Conservation (phyloP, 2,888 invertebrate species). For the Drosophila tripunctata region DNA sequence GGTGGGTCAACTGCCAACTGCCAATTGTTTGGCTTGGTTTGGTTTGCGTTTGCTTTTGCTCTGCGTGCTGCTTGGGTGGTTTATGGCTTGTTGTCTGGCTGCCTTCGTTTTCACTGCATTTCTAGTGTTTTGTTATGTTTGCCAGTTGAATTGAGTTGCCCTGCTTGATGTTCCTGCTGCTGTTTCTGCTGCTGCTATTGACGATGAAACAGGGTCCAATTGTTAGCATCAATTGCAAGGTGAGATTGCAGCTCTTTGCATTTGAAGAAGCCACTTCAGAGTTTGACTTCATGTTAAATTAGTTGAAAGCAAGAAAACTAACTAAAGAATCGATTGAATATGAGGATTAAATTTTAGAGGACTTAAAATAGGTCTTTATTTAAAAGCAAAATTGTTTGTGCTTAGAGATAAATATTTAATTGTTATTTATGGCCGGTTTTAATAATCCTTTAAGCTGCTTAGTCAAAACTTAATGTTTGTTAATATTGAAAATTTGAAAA, state of each 20-base stretch:
- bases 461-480: too few relatives aligned
- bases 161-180: constrained; percentile 7
- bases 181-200: constrained; percentile 20
- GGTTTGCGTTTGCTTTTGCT: too few relatives aligned
- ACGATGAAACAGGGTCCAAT: constrained; percentile 43
- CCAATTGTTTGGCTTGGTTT: too few relatives aligned
- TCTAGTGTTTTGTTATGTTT: constrained; percentile 28
- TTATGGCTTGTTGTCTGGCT: constrained; percentile 30
- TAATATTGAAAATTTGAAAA: too few relatives aligned
- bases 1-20: constrained; percentile 18
- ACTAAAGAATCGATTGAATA: not conserved
- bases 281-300: constrained; percentile 36
- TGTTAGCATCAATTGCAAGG: constrained; percentile 28
- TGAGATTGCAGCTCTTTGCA: constrained; percentile 28
- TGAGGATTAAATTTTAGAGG: not conserved
- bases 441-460: too few relatives aligned
- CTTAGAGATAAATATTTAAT: too few relatives aligned
- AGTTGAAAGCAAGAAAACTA: constrained; percentile 17
- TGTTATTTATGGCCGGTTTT: too few relatives aligned
- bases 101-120: constrained; percentile 26
- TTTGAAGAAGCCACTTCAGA: constrained; percentile 38
- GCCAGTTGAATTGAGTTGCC: constrained; percentile 22
- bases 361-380: not conserved
- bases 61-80: constrained; percentile 39
- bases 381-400: too few relatives aligned